Evolutionary conservation across 1,140 invertebrate genomes (phyloP).

Genomic region (Drosophila navojoa): DNA sequence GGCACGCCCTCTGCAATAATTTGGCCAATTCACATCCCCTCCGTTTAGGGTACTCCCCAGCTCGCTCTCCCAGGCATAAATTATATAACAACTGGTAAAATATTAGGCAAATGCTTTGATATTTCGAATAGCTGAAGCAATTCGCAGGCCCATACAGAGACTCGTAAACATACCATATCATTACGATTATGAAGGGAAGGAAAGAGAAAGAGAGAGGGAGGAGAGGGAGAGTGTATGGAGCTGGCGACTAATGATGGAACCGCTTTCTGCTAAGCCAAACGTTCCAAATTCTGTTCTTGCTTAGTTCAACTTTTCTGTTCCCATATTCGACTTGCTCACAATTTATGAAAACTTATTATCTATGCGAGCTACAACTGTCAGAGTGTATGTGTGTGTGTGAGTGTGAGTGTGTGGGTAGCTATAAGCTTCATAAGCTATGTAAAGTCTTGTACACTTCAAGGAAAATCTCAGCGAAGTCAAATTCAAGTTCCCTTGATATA

Average conservation of each 20-base stretch:
- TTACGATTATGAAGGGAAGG: slow-evolving; percentile 7
- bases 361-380: not conserved
- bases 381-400: not conserved
- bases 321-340: slow-evolving; percentile 1
- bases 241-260: slow-evolving; percentile 2
- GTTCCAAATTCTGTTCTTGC: slow-evolving; percentile 20
- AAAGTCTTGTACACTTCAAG: slow-evolving; percentile 1
- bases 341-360: slow-evolving; percentile 72
- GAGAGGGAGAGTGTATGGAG: not conserved
- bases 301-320: slow-evolving; percentile 39
- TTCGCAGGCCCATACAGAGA: slow-evolving; percentile 8
- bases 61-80: slow-evolving; percentile 18
- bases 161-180: not conserved
- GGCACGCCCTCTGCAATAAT: slow-evolving; percentile 29
- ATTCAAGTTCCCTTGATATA: not conserved
- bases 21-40: not conserved
- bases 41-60: too few species aligned
- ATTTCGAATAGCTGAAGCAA: slow-evolving; percentile 14
- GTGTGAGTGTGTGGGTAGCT: not conserved
- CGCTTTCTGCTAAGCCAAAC: slow-evolving; percentile 6
- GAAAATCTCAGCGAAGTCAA: too few species aligned
- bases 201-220: not conserved
- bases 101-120: slow-evolving; percentile 33
- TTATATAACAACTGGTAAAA: slow-evolving; percentile 50
- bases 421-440: slow-evolving; percentile 25